Base-by-base conservation (phyloP, 2,113 vertebrate species). In the Pan paniscus region DNA sequence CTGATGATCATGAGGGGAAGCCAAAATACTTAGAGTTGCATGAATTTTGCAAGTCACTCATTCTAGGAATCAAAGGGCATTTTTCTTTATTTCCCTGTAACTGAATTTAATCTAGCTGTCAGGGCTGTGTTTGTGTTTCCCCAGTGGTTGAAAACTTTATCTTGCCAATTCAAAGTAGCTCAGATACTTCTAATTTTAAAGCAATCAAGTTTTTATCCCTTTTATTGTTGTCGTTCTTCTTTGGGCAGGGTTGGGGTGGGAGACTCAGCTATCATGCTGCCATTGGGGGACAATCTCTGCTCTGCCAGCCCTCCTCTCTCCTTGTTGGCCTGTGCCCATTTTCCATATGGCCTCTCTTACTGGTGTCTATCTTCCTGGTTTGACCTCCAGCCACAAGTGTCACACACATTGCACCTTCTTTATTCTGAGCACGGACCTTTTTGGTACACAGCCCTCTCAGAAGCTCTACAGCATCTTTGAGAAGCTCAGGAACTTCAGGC, bases 161-260 rank as follows among this genome's bases (percentile, higher is more conserved):
- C 30, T 88, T 75, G 35, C 4, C 72, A 84, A 32, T 59, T 57
- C 38, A 38, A 73, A 55, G 50, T 57, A 81, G 20, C 17, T 64
- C 79, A 70, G 50, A 68, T 16, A 73, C 30, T 72, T 80, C 25
- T 57, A 43, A 22, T 48, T 84, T 46, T 46, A 73, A 70, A 50
- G 25, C 50, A 72, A 16, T 79, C 25, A n/a, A 92, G 83, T 82
- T 89, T 96, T 52, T 81, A 46, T 80, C 22, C 13, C 30, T 70
- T 92, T 68, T 46, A 43, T 88, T 78, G 70, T 72, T 86, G 46
- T 70, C 50, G 27, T 93, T 78, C 4, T 52, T 23, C 17, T 13
- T 52, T 59, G 35, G 57, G 35, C 35, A 76, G 72, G 4, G 32
- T 27, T 32, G 30, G 18, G 35, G 8, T 50, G 10, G 25, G 27